Evolutionary conservation across 2,797 vertebrate genomes (phyloP), one percentile per base, ranked within the genome.

Genomic region (Emys orbicularis): DNA sequence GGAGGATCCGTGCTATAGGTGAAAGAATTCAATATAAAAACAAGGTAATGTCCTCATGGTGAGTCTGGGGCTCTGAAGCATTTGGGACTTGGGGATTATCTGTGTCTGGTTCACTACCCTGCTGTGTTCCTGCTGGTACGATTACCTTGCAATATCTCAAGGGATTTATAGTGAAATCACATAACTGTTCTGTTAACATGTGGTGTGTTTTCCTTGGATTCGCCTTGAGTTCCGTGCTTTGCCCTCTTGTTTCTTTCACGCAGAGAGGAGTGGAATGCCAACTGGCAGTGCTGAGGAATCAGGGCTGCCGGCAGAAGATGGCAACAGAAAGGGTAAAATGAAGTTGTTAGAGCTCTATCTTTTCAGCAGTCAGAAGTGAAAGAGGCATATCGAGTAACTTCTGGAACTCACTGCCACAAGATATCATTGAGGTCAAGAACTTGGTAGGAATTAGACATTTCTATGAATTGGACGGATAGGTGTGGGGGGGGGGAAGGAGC

Each of bases 51-150:
- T 95, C 41, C 57, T 95, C 34, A 0, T 87, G 41, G 49, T 44
- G 90, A 27, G 13, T 23, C 23, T 44, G 59, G 53, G 34, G 10
- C 19, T 4, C 5, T 92, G 25, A 57, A 57, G 25, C 27, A 37
- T 83, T 83, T 88, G 87, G 47, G 77, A 88, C 81, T 0, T 3
- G 47, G 9, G 79, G 41, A 13, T 91, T 91, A 91, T 10, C 85
- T 72, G 61, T 94, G 54, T 79, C 25, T 83, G 57, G n/a, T 52
- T 81, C 13, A 4, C 52, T 72, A 8, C 5, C 12, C 4, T 9
- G 47, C n/a, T 76, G 72, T 91, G 21, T 94, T 96, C 79, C 27
- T 52, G 65, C 74, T 87, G 83, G 82, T 77, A 49, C 95, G 91
- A 91, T 79, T 92, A 88, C 56, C 31, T 4, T 37, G 19, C 34